Evolutionary conservation across 2,797 vertebrate species (phyloP).

Genomic region (Adelosebastes latens): DNA sequence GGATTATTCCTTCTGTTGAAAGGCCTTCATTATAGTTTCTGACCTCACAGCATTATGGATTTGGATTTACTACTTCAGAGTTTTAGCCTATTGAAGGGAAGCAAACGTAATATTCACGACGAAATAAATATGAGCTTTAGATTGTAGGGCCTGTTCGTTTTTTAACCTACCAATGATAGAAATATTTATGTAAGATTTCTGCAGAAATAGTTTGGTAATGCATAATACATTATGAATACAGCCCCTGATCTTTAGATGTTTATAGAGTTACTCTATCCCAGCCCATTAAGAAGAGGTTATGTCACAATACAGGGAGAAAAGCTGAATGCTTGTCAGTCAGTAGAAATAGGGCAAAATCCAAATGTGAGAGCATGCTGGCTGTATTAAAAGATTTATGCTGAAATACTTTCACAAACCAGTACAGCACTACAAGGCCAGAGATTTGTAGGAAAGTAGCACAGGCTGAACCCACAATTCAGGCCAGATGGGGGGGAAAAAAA

Average conservation of each 20-base stretch:
- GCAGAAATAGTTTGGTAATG: not conserved
- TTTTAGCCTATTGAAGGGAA: not conserved
- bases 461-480: conserved; percentile 42
- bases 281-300: conserved; percentile 16
- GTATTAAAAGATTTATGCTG: conserved; percentile 61
- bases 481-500: not conserved
- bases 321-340: conserved; percentile 22
- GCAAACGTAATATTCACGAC: not conserved
- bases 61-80: conserved; percentile 14
- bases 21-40: conserved; percentile 23
- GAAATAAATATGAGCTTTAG: not conserved
- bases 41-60: conserved; percentile 5
- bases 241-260: conserved; percentile 17
- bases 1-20: conserved; percentile 12
- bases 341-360: conserved; percentile 36
- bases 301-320: conserved; percentile 20
- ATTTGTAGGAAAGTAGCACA: conserved; percentile 45
- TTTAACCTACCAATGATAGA: not conserved
- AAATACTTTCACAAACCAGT: conserved; percentile 42
- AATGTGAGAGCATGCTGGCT: conserved; percentile 22
- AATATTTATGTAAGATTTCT: not conserved
- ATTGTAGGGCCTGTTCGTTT: not conserved
- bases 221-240: not conserved
- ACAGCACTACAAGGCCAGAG: conserved; percentile 25
- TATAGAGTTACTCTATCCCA: not conserved